Evolutionary conservation across 1,140 invertebrate species (phyloP).

Genomic region (Drosophila sucinea): DNA sequence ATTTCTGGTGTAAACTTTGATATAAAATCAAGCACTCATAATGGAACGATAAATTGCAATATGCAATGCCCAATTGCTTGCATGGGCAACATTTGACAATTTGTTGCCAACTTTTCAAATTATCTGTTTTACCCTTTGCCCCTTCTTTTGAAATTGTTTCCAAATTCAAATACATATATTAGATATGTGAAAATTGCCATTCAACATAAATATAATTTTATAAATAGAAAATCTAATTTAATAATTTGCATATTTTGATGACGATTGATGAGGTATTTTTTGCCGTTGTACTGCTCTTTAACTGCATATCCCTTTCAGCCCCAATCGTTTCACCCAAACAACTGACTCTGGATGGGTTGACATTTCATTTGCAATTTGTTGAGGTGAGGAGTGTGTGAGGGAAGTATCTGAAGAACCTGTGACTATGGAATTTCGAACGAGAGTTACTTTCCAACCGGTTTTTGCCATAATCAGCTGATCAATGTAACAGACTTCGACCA

Average conservation of each 20-base stretch:
- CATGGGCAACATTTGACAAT: not conserved
- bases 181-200: not conserved
- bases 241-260: conserved; percentile 14
- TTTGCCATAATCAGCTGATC: conserved; percentile 4
- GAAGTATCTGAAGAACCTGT: conserved; percentile 1
- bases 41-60: too few relatives aligned
- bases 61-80: too few relatives aligned
- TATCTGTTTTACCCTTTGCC: not conserved
- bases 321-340: not conserved
- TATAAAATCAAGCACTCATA: too few relatives aligned
- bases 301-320: not conserved
- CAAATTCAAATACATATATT: not conserved
- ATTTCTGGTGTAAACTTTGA: too few relatives aligned
- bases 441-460: conserved; percentile 7
- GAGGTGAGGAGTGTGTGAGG: not conserved
- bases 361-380: conserved; percentile 8
- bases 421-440: not conserved
- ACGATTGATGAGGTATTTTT: not conserved
- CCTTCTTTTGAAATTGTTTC: too few relatives aligned
- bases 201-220: conserved; percentile 8
- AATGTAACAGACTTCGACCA: conserved; percentile 1
- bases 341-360: not conserved
- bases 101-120: not conserved
- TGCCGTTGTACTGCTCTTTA: not conserved
- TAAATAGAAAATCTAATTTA: conserved; percentile 7